Percentiles rank a stretch among this genome's conserved stretches.
These are phyloP conservation scores for Planococcus citri DNA, from an alignment of 1,140 invertebrate genomes.

Conservation along the genomic window DNA sequence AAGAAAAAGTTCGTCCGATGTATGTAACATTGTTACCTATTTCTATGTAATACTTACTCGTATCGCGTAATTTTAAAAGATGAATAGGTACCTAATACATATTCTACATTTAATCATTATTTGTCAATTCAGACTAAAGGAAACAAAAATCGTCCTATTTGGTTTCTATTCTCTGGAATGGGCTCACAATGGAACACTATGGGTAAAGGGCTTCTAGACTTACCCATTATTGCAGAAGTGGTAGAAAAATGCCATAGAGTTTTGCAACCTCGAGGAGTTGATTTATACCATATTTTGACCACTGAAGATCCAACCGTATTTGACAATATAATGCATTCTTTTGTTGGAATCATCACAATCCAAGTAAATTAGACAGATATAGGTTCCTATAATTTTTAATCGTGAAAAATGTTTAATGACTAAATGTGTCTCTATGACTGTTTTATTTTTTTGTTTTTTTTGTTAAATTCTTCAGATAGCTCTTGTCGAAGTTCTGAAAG, in stretches of 20 bases:
- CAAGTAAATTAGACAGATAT: constrained; percentile 47
- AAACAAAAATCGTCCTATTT: constrained; percentile 20
- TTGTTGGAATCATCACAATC: constrained; percentile 64
- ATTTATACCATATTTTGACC: constrained; percentile 48
- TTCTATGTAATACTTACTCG: too few species aligned
- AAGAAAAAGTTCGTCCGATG: background rate
- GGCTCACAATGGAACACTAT: constrained; percentile 53
- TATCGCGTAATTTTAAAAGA: too few species aligned
- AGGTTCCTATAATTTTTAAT: too few species aligned
- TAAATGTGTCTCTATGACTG: too few species aligned
- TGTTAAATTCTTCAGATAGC: constrained; percentile 46
- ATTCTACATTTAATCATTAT: too few species aligned
- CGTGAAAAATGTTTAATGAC: too few species aligned
- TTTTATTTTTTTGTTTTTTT: too few species aligned
- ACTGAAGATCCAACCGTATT: constrained; percentile 42
- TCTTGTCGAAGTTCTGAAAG: constrained; percentile 45
- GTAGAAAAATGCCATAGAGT: constrained; percentile 43
- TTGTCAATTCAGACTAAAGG: background rate
- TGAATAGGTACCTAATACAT: too few species aligned
- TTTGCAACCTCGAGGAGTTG: constrained; percentile 43
- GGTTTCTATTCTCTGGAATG: constrained; percentile 51
- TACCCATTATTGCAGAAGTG: constrained; percentile 51
- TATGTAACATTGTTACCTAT: too few species aligned
- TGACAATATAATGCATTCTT: constrained; percentile 49
- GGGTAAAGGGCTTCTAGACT: constrained; percentile 44